Base-by-base conservation (phyloP, 53 echinoderm and acorn worm genomes). In the Pentamera pediparva region DNA sequence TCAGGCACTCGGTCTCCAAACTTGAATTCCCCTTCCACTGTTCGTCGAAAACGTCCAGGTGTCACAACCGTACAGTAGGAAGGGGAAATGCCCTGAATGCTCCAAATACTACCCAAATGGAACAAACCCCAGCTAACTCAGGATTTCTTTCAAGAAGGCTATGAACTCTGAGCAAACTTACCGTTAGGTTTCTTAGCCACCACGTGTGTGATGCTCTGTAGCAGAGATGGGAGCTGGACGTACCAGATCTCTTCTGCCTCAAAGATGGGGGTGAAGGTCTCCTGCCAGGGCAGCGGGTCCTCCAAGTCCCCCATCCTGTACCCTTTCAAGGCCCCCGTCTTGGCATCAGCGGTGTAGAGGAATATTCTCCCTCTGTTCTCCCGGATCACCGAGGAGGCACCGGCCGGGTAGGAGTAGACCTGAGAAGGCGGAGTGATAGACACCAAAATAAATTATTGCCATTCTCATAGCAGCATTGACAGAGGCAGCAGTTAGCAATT, bases 231-330 rank as follows among this genome's bases (percentile, higher is more conserved):
- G 50, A 96, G 76, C 74, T 82, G 91, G 3, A 91, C 88, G 70
- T 91, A 81, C 95, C 95, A 95, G 12, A 95, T 76, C 30, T 70
- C 76, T 21, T 85, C 79, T 4, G 90, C 87, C 26, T n/a, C 43
- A 4, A 91, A 56, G 24, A 55, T 61, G 11, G 58, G 69, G 28
- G n/a, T 7, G 40, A 76, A 35, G 15, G 71, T 47, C 0, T 56
- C 75, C 7, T 59, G 10, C 5, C 28, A 72, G 32, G 57, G 35
- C n/a, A 34, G 69, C 2, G 51, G 1, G 12, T 64, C 58, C 20
- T 52, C 69, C 15, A 37, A 29, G 2, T 9, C 28, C 13, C 53
- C 11, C 12, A 95, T 65, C 51, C 79, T 55, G 77, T 88, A 88
- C 28, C 96, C 96, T 37, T 78, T 63, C 45, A 95, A 56, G 15